Percentiles rank a stretch among this genome's conserved stretches.
phyloP scores from a whole-genome alignment of 1,140 invertebrate species.

The Zaprionus inermis region DNA sequence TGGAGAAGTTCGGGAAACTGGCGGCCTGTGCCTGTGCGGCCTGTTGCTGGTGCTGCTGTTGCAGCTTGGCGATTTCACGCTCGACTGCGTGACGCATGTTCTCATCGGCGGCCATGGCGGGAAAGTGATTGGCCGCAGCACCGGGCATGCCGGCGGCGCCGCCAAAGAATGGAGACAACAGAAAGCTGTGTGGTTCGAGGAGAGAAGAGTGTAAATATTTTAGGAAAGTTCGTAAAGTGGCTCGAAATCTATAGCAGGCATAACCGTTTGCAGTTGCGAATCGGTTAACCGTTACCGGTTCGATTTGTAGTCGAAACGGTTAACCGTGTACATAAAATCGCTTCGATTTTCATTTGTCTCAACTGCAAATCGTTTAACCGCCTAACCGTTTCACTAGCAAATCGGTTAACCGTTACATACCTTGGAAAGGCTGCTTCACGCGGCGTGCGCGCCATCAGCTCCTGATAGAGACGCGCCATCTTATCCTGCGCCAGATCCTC shows the following conservation, averaged over 20 bases:
- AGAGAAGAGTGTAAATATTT: background rate
- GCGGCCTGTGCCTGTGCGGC: conserved; percentile 81
- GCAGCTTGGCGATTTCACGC: conserved; percentile 94
- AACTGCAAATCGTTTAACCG: background rate
- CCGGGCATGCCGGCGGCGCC: conserved; percentile 86
- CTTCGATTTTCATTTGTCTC: no score
- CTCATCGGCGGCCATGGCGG: conserved; percentile 86
- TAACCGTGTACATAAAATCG: background rate
- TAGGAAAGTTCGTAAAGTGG: background rate
- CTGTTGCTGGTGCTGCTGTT: conserved; percentile 86
- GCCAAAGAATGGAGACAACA: conserved; percentile 93
- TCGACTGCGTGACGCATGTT: conserved; percentile 95
- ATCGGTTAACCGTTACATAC: conserved; percentile 84
- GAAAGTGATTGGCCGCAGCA: conserved; percentile 85
- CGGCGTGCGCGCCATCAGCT: conserved; percentile 92
- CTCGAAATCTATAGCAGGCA: background rate
- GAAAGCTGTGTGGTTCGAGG: conserved; percentile 86
- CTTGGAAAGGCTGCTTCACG: conserved; percentile 89
- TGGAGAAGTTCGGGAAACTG: conserved; percentile 86
- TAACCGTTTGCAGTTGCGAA: background rate
- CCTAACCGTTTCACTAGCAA: background rate
- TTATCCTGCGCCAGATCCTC: conserved; percentile 98
- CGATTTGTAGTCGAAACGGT: background rate
- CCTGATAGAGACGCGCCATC: conserved; percentile 98
- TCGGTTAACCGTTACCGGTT: background rate